Base-by-base conservation (phyloP, 2,113 vertebrate species). In the Brienomyrus longianalis region DNA sequence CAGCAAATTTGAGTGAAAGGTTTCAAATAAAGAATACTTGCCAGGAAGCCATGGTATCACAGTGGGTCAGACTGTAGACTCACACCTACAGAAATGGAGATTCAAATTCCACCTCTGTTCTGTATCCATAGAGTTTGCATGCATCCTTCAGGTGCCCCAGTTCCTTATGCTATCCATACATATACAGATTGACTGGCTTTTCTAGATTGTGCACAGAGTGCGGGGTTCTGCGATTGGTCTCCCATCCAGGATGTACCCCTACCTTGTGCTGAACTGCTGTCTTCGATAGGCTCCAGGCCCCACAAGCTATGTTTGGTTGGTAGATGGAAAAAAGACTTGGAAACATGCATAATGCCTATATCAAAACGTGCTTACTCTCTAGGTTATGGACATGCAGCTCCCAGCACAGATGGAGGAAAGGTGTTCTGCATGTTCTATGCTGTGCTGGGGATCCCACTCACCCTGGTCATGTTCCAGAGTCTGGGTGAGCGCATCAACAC, bases 351-450 rank as follows among this genome's bases (percentile, higher is more conserved):
- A 43, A 80, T 43, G 74, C 31, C 62, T 77, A 5, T 77, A 35
- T 77, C 35, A 39, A 77, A 77, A 43, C 11, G 50, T 35, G 39
- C 66, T 45, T 51, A n/a, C 56, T 92, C 48, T 93, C 87, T 94
- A 99, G 98, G 98, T 90, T 99, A 99, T 0, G 98, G 98, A 88
- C 98, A 99, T n/a, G 98, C 98, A 0, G 98, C 98, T 0, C 98
- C 98, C 88, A 98, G 98, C 95, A 99, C 97, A 0, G 98, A 99
- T 2, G 98, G 97, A 54, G 98, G 98, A 90, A 99, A 99, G 91
- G 96, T 98, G 54, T 99, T 99, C 96, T 99, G 98, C 94, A 99
- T 99, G 98, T 97, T 98, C 94, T 99, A 99, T 23, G 98, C 98
- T 0, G 96, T 99, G 86, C 95, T 99, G 94, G 98, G 98, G 90